These are phyloP conservation scores for Sisyra nigra DNA, from an alignment of 2,888 invertebrate genomes.

Conservation along the genomic window DNA sequence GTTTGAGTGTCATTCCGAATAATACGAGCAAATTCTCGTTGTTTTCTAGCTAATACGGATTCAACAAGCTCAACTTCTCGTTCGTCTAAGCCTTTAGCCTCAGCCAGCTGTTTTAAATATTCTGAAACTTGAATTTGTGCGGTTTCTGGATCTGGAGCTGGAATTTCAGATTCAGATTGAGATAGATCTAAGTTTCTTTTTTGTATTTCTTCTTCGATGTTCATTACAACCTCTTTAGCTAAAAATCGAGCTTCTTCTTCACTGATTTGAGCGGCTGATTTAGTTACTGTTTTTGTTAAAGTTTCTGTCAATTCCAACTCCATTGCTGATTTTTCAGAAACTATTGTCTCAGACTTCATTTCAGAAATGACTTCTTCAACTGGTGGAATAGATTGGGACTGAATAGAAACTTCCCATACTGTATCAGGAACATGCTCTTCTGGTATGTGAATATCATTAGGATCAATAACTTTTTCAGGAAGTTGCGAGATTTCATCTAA, in stretches of 20 bases:
- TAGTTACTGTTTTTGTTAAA: slow-evolving; percentile 27
- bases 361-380: slow-evolving; percentile 24
- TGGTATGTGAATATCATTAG: slow-evolving; percentile 23
- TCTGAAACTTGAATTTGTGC: slow-evolving; percentile 25
- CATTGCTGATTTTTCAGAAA: slow-evolving; percentile 25
- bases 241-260: slow-evolving; percentile 32
- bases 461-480: slow-evolving; percentile 10
- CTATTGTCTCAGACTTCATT: slow-evolving; percentile 24
- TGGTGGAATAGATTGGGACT: slow-evolving; percentile 22
- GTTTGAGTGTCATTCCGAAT: slow-evolving; percentile 30
- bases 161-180: slow-evolving; percentile 7
- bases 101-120: slow-evolving; percentile 27
- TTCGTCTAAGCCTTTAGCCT: slow-evolving; percentile 28
- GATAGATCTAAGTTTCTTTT: slow-evolving; percentile 19
- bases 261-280: slow-evolving; percentile 31
- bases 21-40: slow-evolving; percentile 26
- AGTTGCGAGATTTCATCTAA: slow-evolving; percentile 9
- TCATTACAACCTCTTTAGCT: slow-evolving; percentile 32
- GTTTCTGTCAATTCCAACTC: slow-evolving; percentile 19
- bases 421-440: slow-evolving; percentile 32
- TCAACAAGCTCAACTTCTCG: slow-evolving; percentile 30
- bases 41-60: slow-evolving; percentile 31
- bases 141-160: slow-evolving; percentile 17
- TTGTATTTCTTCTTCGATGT: slow-evolving; percentile 36
- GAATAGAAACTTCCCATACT: slow-evolving; percentile 33